Evolutionary conservation across 2,888 invertebrate species (phyloP).

Genomic region (Scelioninae gen. 2): DNA sequence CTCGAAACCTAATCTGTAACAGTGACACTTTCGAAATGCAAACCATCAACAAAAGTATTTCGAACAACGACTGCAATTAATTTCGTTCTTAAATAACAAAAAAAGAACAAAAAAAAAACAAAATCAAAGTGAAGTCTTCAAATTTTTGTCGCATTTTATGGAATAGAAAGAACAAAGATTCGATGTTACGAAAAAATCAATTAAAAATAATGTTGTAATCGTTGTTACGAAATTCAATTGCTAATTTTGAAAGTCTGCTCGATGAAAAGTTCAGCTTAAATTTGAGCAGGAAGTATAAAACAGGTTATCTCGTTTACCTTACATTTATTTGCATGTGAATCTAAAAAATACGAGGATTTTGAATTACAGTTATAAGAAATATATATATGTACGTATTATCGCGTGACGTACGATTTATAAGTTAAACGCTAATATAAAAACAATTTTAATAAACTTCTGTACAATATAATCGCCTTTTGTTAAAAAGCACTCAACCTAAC

Average conservation of each 20-base stretch:
- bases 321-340: constrained; percentile 8
- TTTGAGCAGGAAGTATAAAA: neutral
- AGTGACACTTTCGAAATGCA: constrained; percentile 44
- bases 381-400: neutral
- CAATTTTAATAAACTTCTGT: too few species aligned
- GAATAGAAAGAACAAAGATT: too few species aligned
- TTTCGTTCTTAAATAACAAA: constrained; percentile 14
- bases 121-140: constrained; percentile 7
- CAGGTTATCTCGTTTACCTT: constrained; percentile 3
- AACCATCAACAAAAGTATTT: constrained; percentile 30
- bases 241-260: too few species aligned
- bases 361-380: constrained; percentile 1
- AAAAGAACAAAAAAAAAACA: too few species aligned
- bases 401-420: too few species aligned
- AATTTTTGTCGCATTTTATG: neutral
- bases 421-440: too few species aligned
- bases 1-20: constrained; percentile 43
- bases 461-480: too few species aligned
- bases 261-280: neutral
- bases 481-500: too few species aligned
- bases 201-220: too few species aligned
- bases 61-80: constrained; percentile 19
- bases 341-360: constrained; percentile 4
- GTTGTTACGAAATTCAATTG: too few species aligned
- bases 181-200: too few species aligned